These are phyloP conservation scores for Chrysomela aeneicollis DNA, from an alignment of 2,888 invertebrate species.

Conservation along the genomic window DNA sequence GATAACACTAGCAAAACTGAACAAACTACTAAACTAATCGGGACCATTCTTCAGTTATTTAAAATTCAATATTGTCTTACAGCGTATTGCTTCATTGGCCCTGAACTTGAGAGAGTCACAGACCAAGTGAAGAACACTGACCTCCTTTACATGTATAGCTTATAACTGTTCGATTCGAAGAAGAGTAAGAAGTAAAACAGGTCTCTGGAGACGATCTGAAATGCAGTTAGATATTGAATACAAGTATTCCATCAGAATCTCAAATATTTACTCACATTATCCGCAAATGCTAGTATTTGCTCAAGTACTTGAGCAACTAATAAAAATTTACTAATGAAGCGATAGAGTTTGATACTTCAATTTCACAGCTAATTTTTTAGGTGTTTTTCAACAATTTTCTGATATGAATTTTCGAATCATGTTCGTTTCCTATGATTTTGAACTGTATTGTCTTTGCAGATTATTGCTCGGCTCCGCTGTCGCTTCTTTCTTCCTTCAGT, in stretches of 20 bases:
- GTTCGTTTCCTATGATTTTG: too few relatives aligned
- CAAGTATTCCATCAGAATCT: neutral
- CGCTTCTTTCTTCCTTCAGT: too few relatives aligned
- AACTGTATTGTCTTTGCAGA: too few relatives aligned
- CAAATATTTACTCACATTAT: neutral
- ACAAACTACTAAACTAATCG: constrained; percentile 15
- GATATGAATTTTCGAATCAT: too few relatives aligned
- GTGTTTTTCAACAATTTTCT: too few relatives aligned
- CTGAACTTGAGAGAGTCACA: constrained; percentile 55
- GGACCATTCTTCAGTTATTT: neutral
- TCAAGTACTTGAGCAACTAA: too few relatives aligned
- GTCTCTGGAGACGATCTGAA: neutral
- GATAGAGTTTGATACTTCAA: too few relatives aligned
- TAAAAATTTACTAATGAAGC: too few relatives aligned
- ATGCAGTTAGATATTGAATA: neutral
- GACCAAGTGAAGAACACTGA: constrained; percentile 38
- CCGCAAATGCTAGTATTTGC: too few relatives aligned
- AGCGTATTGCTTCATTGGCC: constrained; percentile 42
- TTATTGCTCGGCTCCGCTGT: too few relatives aligned
- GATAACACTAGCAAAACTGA: constrained; percentile 23
- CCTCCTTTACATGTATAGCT: constrained; percentile 50
- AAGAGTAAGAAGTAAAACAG: neutral
- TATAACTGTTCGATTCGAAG: constrained; percentile 47
- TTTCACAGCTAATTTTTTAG: too few relatives aligned
- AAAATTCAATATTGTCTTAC: too few relatives aligned